Percentiles rank a stretch among this genome's conserved stretches.
Conservation (phyloP, 1,140 invertebrate genomes). For the Parasteatoda tepidariorum region DNA sequence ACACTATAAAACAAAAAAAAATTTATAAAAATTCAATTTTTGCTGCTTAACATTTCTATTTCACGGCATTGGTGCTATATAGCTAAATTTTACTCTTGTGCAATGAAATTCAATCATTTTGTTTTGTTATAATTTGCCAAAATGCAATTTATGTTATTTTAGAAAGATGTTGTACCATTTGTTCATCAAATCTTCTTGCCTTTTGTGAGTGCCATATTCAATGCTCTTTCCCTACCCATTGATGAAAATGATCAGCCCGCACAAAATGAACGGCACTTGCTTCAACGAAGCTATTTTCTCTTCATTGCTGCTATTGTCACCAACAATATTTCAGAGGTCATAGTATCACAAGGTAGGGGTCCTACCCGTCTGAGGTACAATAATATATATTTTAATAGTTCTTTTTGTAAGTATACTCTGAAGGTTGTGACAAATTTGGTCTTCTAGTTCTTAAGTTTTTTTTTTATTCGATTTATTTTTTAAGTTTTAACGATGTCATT, state of each 20-base stretch:
- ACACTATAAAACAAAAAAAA: too few relatives aligned
- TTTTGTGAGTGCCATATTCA: slow-evolving; percentile 71
- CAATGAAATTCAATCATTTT: too few relatives aligned
- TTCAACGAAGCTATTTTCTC: slow-evolving; percentile 73
- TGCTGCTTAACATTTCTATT: too few relatives aligned
- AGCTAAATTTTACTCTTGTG: too few relatives aligned
- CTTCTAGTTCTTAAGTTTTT: not conserved
- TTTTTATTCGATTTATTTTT: too few relatives aligned
- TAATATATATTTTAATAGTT: too few relatives aligned
- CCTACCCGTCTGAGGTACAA: too few relatives aligned
- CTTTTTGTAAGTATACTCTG: not conserved
- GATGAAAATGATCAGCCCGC: slow-evolving; percentile 72
- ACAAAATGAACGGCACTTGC: slow-evolving; percentile 69
- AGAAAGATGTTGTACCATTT: slow-evolving; percentile 73
- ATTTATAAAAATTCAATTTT: too few relatives aligned
- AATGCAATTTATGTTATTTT: too few relatives aligned
- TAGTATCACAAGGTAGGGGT: slow-evolving; percentile 70
- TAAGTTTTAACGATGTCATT: too few relatives aligned
- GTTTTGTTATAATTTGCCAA: too few relatives aligned
- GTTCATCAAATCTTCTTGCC: slow-evolving; percentile 73
- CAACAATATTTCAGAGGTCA: slow-evolving; percentile 71
- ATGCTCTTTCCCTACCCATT: slow-evolving; percentile 68
- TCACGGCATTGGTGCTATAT: too few relatives aligned
- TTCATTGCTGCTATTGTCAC: slow-evolving; percentile 72
- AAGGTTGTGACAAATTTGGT: not conserved